phyloP scores from a whole-genome alignment of 2,113 vertebrate genomes.

The Proteles cristata region DNA sequence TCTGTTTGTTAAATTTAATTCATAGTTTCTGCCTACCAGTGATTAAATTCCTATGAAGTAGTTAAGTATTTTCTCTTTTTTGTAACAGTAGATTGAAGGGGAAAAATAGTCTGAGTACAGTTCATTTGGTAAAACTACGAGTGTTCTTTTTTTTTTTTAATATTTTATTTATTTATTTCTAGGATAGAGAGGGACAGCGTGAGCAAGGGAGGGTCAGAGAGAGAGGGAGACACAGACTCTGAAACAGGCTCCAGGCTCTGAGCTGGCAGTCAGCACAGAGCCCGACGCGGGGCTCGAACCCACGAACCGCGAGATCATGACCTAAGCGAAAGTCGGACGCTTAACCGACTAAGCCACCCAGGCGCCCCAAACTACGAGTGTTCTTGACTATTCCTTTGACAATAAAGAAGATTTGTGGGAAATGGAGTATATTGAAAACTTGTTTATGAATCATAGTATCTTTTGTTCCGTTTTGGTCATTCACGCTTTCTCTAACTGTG shows the following conservation, averaged over 20 bases:
- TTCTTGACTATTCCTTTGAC: conserved; percentile 22
- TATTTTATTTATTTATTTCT: no score
- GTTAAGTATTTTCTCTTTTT: neutral
- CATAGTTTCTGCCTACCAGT: neutral
- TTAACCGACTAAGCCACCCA: no score
- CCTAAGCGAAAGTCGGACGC: no score
- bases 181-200: no score
- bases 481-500: neutral
- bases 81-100: neutral
- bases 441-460: neutral
- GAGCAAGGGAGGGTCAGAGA: no score
- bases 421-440: neutral
- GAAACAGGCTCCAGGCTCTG: no score
- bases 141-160: no score
- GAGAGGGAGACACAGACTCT: no score
- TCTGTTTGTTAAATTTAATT: conserved; percentile 16
- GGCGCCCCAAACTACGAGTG: neutral
- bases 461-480: neutral
- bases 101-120: neutral
- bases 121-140: neutral
- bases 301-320: no score
- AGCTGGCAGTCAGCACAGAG: no score
- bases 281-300: no score
- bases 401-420: neutral
- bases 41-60: neutral